Evolutionary conservation across 1,140 invertebrate species (phyloP), one percentile per base, ranked within the genome.

Genomic region (Acromyrmex echinatior): DNA sequence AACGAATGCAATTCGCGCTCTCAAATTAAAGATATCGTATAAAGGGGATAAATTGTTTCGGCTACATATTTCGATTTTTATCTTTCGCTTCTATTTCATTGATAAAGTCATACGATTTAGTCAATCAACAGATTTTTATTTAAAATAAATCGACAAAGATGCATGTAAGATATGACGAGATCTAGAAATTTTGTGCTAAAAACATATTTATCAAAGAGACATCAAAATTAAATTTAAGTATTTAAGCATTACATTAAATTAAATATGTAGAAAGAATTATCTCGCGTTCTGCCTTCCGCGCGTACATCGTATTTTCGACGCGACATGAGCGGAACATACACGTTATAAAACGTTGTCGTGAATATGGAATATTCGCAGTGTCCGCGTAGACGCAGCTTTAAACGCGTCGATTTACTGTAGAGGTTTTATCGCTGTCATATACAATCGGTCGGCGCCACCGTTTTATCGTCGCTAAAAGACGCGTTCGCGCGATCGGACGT

Each of bases 381-480:
- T 9, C 1, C 28, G 21, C 53, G 68, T n/a, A 68, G 77, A 25
- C 56, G 49, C 31, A 14, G 63, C 16, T 56, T 73, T 73, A 73
- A 81, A 58, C 21, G 79, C 14, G 49, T 68, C 58, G 53, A 68
- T 81, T 81, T 81, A 71, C 5, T 45, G 66, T 35, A 39, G 39
- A 45, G 18, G 45, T n/a, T 73, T 82, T 82, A 82, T 39, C 35
- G 35, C 53, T 39, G 63, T 49, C 77, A 79, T 53, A 66, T 79
- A 79, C 45, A 66, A 39, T 65, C 76, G 39, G 60, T 25, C 74
- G 35, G 35, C 21, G 10, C 16, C 39, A 16, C 12, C 62, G 62
- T 79, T 79, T 79, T 65, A 79, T 51, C 45, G 28, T 35, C 25
- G 18, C 35, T 60, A 60, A 82, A 82, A 82, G 31, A 51, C 62